These are phyloP conservation scores for Peribatodes rhomboidaria DNA, from an alignment of 2,888 invertebrate genomes.

Conservation along the genomic window DNA sequence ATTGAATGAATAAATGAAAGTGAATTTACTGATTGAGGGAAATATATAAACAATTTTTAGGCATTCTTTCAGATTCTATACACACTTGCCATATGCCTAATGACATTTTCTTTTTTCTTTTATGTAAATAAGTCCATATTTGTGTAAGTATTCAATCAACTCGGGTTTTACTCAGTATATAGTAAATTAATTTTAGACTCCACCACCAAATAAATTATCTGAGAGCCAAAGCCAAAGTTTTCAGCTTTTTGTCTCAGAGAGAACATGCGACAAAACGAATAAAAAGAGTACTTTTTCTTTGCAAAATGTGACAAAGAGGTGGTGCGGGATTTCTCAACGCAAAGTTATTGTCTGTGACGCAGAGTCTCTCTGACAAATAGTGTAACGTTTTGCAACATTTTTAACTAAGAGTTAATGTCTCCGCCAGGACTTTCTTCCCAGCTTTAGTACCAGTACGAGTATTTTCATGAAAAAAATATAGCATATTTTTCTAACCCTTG, in stretches of 20 bases:
- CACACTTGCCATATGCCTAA: not conserved
- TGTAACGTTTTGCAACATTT: conserved; percentile 74
- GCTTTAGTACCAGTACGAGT: conserved; percentile 13
- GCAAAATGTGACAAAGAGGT: conserved; percentile 80
- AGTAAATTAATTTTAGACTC: not conserved
- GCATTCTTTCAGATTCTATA: conserved; percentile 44
- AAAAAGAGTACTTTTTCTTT: conserved; percentile 73
- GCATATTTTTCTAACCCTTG: conserved; percentile 19
- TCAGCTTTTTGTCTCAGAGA: conserved; percentile 38
- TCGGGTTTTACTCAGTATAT: not conserved
- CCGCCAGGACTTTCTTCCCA: conserved; percentile 49
- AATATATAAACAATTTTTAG: conserved; percentile 62
- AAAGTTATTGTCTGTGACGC: conserved; percentile 79
- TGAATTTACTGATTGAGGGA: conserved; percentile 68
- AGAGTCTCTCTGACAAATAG: conserved; percentile 79
- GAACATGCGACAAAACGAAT: conserved; percentile 70
- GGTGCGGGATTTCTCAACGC: conserved; percentile 78
- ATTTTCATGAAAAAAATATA: conserved; percentile 27
- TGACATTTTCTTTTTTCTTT: not conserved
- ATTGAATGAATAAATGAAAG: conserved; percentile 69
- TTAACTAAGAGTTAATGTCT: conserved; percentile 72
- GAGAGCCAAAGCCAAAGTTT: conserved; percentile 17
- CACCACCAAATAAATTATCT: not conserved
- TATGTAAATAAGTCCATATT: too few species aligned
- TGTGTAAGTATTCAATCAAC: too few species aligned